These are phyloP conservation scores for Myzus persicae DNA, from an alignment of 1,140 invertebrate genomes.

Conservation along the genomic window DNA sequence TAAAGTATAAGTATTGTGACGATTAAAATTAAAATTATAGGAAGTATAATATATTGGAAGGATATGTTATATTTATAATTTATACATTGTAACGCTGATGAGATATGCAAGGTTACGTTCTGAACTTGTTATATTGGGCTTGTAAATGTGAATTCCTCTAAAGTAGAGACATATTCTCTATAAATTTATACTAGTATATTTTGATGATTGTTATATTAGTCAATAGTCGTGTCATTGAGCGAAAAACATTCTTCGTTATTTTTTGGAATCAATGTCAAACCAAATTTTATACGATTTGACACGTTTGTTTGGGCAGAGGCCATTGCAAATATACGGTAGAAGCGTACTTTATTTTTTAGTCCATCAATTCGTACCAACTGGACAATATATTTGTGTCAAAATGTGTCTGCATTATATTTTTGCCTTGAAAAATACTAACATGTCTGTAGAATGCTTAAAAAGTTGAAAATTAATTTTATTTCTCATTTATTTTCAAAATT, in stretches of 20 bases:
- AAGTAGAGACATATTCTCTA: neutral
- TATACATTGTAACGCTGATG: neutral
- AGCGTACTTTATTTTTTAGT: neutral
- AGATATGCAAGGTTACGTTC: neutral
- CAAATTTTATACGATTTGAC: neutral
- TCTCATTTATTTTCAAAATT: neutral
- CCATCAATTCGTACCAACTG: neutral
- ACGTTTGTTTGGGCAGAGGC: neutral
- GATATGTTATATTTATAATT: neutral
- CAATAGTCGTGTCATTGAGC: neutral
- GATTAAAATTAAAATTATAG: neutral
- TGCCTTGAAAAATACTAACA: neutral
- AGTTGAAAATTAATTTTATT: neutral
- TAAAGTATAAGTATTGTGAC: too few species aligned
- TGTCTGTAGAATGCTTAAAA: neutral
- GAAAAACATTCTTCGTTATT: neutral
- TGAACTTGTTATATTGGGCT: neutral
- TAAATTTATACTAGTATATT: neutral
- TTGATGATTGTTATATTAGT: neutral
- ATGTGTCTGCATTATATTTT: neutral
- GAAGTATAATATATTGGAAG: neutral
- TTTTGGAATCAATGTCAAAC: constrained; percentile 11
- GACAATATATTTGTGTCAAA: neutral
- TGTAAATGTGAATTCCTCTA: neutral
- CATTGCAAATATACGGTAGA: neutral